Percentiles rank a stretch among this genome's conserved stretches.
Conservation (phyloP, 1,140 invertebrate genomes). For the Latrodectus geometricus region DNA sequence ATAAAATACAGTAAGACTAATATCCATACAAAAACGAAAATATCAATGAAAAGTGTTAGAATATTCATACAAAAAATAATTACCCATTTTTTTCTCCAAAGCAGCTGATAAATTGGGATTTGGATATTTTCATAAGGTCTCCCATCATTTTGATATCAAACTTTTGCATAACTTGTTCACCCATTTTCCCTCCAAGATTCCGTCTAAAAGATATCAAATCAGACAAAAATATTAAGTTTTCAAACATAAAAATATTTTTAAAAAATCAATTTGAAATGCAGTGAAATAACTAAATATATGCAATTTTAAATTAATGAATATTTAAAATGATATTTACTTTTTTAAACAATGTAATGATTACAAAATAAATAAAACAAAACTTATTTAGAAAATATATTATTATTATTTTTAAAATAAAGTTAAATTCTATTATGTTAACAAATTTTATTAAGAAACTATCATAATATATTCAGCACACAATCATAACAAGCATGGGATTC, state of each 20-base stretch:
- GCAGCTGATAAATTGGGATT: conserved; percentile 77
- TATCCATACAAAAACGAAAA: not conserved
- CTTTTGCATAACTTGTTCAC: conserved; percentile 78
- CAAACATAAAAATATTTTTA: not conserved
- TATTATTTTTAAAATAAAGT: too few relatives aligned
- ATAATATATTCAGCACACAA: too few relatives aligned
- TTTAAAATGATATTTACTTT: too few relatives aligned
- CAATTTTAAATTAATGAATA: too few relatives aligned
- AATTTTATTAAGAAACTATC: too few relatives aligned
- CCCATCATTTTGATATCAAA: conserved; percentile 83
- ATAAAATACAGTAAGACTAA: not conserved
- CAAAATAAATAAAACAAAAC: too few relatives aligned
- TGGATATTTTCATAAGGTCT: conserved; percentile 78
- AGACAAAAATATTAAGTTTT: not conserved
- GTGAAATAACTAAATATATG: too few relatives aligned
- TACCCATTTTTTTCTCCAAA: conserved; percentile 90
- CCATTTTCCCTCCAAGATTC: conserved; percentile 90
- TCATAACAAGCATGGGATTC: too few relatives aligned
- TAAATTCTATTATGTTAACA: too few relatives aligned
- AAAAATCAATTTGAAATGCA: not conserved
- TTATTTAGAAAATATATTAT: too few relatives aligned
- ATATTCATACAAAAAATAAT: conserved; percentile 62
- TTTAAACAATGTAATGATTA: too few relatives aligned
- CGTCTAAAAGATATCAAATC: conserved; percentile 67
- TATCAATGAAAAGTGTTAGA: not conserved